phyloP scores from a whole-genome alignment of 2,113 vertebrate species.

The Chascanopsetta lugubris region DNA sequence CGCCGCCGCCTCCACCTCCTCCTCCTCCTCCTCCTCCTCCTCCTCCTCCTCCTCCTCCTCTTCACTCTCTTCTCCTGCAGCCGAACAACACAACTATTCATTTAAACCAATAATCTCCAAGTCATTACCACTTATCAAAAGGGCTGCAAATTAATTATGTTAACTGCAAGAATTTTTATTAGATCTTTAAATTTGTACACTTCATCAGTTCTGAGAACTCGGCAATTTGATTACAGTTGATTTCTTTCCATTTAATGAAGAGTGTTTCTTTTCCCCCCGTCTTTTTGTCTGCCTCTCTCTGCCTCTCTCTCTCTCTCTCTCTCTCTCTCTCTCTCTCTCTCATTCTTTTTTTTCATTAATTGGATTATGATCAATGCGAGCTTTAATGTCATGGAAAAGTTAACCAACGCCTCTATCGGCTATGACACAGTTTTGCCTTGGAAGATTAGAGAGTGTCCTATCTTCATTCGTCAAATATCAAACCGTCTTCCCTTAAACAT shows the following conservation, averaged over 20 bases:
- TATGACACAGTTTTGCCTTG: slow-evolving; percentile 64
- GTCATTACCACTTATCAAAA: slow-evolving; percentile 81
- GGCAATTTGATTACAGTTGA: slow-evolving; percentile 78
- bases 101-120: slow-evolving; percentile 81
- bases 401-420: slow-evolving; percentile 65
- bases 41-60: slow-evolving; percentile 43
- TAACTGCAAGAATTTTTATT: slow-evolving; percentile 77
- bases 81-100: slow-evolving; percentile 74
- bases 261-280: slow-evolving; percentile 55
- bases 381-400: slow-evolving; percentile 77
- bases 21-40: too few species aligned
- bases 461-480: slow-evolving; percentile 77
- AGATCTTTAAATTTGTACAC: slow-evolving; percentile 77
- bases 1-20: too few species aligned
- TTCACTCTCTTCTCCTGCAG: slow-evolving; percentile 43
- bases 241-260: slow-evolving; percentile 78
- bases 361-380: slow-evolving; percentile 79
- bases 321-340: slow-evolving; percentile 38
- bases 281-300: slow-evolving; percentile 34
- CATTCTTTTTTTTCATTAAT: slow-evolving; percentile 73
- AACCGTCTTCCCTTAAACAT: slow-evolving; percentile 70
- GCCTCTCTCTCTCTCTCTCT: slow-evolving; percentile 24
- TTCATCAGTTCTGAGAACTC: slow-evolving; percentile 79
- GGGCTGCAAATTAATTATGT: slow-evolving; percentile 79
- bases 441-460: slow-evolving; percentile 72